Conservation (phyloP, 2,888 invertebrate genomes). For the Cryptosula pallasiana region DNA sequence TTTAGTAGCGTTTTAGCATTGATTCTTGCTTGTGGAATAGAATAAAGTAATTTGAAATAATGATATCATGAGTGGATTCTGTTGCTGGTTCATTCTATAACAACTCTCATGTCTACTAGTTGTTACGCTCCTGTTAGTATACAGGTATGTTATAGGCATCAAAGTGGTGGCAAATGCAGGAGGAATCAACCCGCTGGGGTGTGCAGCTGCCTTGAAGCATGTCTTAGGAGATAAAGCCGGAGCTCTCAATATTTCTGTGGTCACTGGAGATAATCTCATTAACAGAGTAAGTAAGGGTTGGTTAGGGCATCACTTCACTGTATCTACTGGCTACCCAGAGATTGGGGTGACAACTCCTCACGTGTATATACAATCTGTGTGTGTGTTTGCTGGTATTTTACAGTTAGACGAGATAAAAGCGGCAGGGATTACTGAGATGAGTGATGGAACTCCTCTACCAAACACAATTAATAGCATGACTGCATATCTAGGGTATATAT, state of each 20-base stretch:
- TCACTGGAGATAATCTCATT: conserved; percentile 56
- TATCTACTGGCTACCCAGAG: too few relatives aligned
- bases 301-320: too few relatives aligned
- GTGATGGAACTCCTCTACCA: conserved; percentile 42
- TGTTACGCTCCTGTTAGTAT: too few relatives aligned
- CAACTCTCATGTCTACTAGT: too few relatives aligned
- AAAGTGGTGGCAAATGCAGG: conserved; percentile 57
- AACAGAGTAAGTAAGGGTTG: conserved; percentile 35
- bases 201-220: conserved; percentile 52
- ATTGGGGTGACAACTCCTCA: background rate
- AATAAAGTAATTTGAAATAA: too few relatives aligned
- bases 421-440: conserved; percentile 43
- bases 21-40: too few relatives aligned
- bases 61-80: too few relatives aligned
- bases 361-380: background rate
- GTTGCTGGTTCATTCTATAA: too few relatives aligned
- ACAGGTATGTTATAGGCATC: conserved; percentile 48
- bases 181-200: conserved; percentile 56
- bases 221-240: conserved; percentile 48
- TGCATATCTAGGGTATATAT: conserved; percentile 56
- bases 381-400: conserved; percentile 24
- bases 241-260: conserved; percentile 46
- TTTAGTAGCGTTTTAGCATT: too few relatives aligned
- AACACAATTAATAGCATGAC: conserved; percentile 52
- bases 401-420: conserved; percentile 38